Evolutionary conservation across 2,888 invertebrate genomes (phyloP), one percentile per base, ranked within the genome.

Genomic region (Noctua comes): DNA sequence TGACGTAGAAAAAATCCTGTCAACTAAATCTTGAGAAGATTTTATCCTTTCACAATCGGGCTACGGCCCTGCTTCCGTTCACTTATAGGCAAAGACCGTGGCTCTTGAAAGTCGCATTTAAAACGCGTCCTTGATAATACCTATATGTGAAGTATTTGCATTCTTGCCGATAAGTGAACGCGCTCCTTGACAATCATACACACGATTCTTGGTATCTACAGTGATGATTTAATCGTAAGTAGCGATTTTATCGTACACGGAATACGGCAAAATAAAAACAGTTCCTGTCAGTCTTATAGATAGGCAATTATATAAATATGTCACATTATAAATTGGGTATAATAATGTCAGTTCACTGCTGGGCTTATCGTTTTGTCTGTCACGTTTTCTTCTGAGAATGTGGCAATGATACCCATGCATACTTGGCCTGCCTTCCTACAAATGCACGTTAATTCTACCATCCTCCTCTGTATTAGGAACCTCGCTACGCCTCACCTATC

Each of bases 111-210:
- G 73, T 74, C 57, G 31, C 62, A 70, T 27, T 48, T 43, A 24
- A 54, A 36, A 62, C 24, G 64, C 71, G 73, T 76, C 78, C 78
- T 76, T 83, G 74, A 80, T 80, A 75, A 64, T 65, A 66, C 48
- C 46, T 77, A 77, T 77, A 77, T 57, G 65, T 73, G 46, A 77
- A 75, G 84, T 84, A 79, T 86, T 80, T 76, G 77, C 74, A 79
- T 85, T 68, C 79, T 74, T 77, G 77, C 73, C 83, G 85, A 88
- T 87, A 85, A 81, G 76, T 88, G 80, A 73, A 78, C 79, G 87
- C 62, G 74, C 79, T 68, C 73, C 74, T 80, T 76, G 74, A 86
- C 87, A 68, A 68, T 85, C 80, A 76, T 82, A 85, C 87, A 77
- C 82, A 80, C 84, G 87, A 78, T 87, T 83, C 88, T 80, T 76